A percentile compares a stretch with the other conserved stretches of the same genome.
Conservation (phyloP, 1,140 invertebrate species). For the Lepidotrigona ventralis region DNA sequence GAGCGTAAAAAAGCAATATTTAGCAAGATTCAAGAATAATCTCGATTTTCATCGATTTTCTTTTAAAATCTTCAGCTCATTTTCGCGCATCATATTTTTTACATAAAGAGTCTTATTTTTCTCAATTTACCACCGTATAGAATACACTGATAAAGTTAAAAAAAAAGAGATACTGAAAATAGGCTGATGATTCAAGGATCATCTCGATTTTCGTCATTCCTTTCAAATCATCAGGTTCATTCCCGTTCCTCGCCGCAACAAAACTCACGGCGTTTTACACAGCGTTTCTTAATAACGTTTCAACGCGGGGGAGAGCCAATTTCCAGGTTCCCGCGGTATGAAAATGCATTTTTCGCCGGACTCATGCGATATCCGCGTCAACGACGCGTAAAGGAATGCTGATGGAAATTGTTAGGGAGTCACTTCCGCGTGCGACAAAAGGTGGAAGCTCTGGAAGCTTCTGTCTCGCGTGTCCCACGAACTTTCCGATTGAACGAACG, state of each 20-base stretch:
- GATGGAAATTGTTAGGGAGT: conserved; percentile 55
- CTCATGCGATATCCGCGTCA: conserved; percentile 14
- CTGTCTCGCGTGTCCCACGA: background rate
- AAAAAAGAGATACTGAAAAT: no score
- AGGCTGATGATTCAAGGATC: no score
- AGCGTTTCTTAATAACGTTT: background rate
- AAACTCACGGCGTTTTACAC: background rate
- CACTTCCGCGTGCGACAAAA: conserved; percentile 5
- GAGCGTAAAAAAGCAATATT: background rate
- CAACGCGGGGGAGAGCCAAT: background rate
- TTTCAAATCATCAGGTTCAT: background rate
- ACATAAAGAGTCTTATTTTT: no score
- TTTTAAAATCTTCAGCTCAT: background rate
- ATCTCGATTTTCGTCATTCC: background rate
- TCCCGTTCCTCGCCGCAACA: background rate
- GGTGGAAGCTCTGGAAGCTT: background rate
- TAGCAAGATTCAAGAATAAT: background rate
- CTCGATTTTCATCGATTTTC: background rate
- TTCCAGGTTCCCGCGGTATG: background rate
- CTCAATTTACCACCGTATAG: no score
- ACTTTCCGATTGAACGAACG: conserved; percentile 34
- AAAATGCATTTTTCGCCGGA: background rate
- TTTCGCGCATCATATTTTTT: background rate
- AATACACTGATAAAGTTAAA: no score
- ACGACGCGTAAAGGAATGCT: conserved; percentile 47